These are phyloP conservation scores for Lasioglossum calceatum DNA, from an alignment of 2,888 invertebrate genomes.

Conservation along the genomic window DNA sequence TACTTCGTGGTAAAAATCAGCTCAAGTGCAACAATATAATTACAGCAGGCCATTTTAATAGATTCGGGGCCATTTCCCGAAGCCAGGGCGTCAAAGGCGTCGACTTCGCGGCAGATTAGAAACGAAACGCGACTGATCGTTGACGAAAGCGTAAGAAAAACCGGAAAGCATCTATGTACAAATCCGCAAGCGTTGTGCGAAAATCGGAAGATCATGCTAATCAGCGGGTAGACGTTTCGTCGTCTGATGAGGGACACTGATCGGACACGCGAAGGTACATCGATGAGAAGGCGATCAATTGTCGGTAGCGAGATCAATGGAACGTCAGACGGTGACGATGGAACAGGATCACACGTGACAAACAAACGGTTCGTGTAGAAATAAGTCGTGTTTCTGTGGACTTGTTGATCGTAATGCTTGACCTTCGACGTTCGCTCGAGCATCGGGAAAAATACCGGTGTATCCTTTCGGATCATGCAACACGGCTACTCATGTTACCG, in stretches of 20 bases:
- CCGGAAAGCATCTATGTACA: slow-evolving; percentile 25
- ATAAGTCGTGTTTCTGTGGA: slow-evolving; percentile 22
- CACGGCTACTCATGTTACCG: slow-evolving; percentile 55
- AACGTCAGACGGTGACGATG: slow-evolving; percentile 7
- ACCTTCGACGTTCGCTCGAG: slow-evolving; percentile 17
- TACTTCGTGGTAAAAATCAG: no score
- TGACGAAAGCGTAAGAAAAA: slow-evolving; percentile 24
- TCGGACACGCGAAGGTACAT: slow-evolving; percentile 23
- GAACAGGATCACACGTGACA: slow-evolving; percentile 5
- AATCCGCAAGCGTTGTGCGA: neutral
- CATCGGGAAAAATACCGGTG: neutral
- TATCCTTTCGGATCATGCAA: neutral
- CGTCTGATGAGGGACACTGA: neutral
- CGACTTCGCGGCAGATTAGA: neutral
- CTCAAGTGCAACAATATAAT: neutral
- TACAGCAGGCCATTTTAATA: neutral
- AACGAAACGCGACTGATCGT: neutral
- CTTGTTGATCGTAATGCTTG: slow-evolving; percentile 17
- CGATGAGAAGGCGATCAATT: slow-evolving; percentile 12
- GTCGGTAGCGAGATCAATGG: slow-evolving; percentile 14
- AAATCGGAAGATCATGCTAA: neutral
- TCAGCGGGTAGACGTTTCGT: neutral
- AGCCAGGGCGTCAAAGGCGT: neutral
- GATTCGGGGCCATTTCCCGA: neutral
- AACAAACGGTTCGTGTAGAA: slow-evolving; percentile 32